Base-by-base conservation (phyloP, 1,140 invertebrate genomes). In the Subanguina moxae region DNA sequence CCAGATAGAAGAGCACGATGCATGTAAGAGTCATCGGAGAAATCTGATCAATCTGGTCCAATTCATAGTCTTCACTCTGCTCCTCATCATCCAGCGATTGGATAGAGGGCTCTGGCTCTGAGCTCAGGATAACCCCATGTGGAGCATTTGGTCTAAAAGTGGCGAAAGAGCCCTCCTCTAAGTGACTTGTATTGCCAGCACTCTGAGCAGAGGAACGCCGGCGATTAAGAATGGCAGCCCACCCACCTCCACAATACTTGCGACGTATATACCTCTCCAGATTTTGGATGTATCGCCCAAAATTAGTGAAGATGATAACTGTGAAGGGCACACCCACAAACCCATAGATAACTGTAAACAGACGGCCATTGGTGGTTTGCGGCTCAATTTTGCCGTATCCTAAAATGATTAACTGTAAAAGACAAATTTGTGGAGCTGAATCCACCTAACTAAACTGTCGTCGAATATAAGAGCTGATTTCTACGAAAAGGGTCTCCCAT, bases 341-440 rank as follows among this genome's bases (percentile, higher is more conserved):
- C 1, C 78, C 78, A 64, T 78, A 80, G 65, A 80, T 65, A 21
- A 80, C 78, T 43, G 78, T 76, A 57, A 81, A 80, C 9, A 80
- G 62, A 5, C 75, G 62, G 3, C 77, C 77, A 25, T 77, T 71
- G 0, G 70, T 68, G 15, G 78, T 78, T 45, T 67, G 30, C 3
- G 78, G 77, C 52, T 80, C 78, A 32, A 78, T 76, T 62, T 78
- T 79, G 13, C 78, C 78, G 59, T 78, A 78, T 1, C 78, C 78
- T 78, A 56, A 62, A 80, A 23, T 38, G 32, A 38, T 38, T 38
- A 38, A 38, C 32, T 38, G 32, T 38, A 38, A 11, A 38, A 38
- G 32, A 38, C n/a, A n/a, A n/a, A n/a, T n/a, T n/a, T n/a, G n/a
- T n/a, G n/a, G n/a, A n/a, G n/a, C n/a, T n/a, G n/a, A n/a, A n/a